A percentile compares a stretch with the other conserved stretches of the same genome.
phyloP scores from a whole-genome alignment of 2,797 vertebrate genomes.

The Pangasius macronema region DNA sequence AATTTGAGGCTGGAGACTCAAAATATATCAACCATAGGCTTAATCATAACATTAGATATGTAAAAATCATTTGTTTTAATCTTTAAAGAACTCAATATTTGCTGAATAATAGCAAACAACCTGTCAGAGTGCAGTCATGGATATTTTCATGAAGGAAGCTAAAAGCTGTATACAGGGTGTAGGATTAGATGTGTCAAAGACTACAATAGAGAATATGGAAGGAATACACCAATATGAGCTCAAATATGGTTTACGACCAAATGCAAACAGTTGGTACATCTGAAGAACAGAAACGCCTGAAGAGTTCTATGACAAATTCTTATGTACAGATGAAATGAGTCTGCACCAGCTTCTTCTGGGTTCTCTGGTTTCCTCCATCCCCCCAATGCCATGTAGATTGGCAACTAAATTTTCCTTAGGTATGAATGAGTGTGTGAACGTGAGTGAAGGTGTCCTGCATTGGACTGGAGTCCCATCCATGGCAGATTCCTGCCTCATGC shows the following conservation, averaged over 20 bases:
- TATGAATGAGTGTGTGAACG: neutral
- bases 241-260: neutral
- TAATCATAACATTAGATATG: neutral
- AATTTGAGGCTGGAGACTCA: neutral
- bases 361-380: neutral
- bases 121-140: neutral
- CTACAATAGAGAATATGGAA: neutral
- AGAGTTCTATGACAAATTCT: neutral
- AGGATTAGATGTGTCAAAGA: neutral
- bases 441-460: neutral
- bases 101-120: neutral
- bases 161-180: neutral
- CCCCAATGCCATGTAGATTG: no score
- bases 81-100: neutral
- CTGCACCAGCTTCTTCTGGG: neutral
- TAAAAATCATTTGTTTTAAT: neutral
- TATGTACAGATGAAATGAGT: neutral
- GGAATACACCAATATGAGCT: neutral
- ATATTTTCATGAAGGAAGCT: no score
- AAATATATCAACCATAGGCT: neutral
- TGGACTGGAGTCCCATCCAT: neutral
- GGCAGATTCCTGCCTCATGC: neutral
- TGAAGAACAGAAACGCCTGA: neutral
- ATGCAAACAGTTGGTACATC: neutral
- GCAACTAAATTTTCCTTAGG: neutral